Base-by-base conservation (phyloP, 2,113 vertebrate genomes). In the Psittacara wagleri region DNA sequence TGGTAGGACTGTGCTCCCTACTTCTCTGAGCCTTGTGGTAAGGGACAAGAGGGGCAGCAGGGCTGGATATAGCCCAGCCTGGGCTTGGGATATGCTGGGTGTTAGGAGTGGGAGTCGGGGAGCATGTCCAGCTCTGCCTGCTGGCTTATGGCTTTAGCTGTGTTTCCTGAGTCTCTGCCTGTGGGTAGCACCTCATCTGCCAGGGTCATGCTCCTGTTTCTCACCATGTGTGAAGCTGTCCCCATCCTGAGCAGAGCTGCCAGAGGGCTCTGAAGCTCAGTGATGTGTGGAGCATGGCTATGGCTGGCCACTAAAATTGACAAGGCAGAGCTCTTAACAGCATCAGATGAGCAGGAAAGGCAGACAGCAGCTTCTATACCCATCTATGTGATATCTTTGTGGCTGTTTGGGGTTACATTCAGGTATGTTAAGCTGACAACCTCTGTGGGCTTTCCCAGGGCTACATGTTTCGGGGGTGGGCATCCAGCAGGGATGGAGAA, bases 391-490 rank as follows among this genome's bases (percentile, higher is more conserved):
- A 7, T 4, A 15, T 1, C 20, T 35, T 41, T 17, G 29, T 70
- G 43, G 13, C 35, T 35, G 2, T 41, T 7, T 59, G 18, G 22
- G 41, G 44, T 55, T 51, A 23, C 2, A 2, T 12, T 39, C 5
- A 0, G 2, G 6, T 33, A 11, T 16, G 17, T 27, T 54, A 43
- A 49, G 27, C 43, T 54, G 41, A 15, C 7, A 29, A 2, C 10
- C 8, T 41, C n/a, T 7, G 17, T 12, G 31, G 46, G 49, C 16
- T 59, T 69, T 75, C 44, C 24, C 10, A 61, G 35, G 18, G 15
- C 10, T 9, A 22, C 0, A 3, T 52, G 14, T 25, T 43, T 55
- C 0, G 0, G 31, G 51, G 61, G 5, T 5, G 8, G 69, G 17
- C 17, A 7, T 18, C 25, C 13, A 8, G 13, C 3, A 16, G 49